Base-by-base conservation (phyloP, 2,113 vertebrate genomes). In the Psettodes erumei region DNA sequence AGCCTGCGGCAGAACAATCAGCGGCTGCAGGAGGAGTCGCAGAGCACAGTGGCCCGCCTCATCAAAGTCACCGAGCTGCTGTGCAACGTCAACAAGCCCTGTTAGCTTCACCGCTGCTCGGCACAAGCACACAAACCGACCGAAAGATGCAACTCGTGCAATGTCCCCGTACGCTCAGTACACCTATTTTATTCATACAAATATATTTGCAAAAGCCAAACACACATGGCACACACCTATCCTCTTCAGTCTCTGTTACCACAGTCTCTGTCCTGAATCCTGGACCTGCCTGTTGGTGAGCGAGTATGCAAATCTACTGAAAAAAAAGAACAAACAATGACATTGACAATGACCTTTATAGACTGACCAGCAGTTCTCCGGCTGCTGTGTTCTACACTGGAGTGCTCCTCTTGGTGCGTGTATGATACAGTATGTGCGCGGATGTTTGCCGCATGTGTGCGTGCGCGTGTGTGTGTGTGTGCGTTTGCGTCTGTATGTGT, bases 31-130 rank as follows among this genome's bases (percentile, higher is more conserved):
- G 95, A 95, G 7, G 94, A 95, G 63, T 95, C 95, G 0, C 95
- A 96, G 92, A 95, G 86, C 27, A 96, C 96, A 0, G 95, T 96
- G 79, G 90, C 95, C 32, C 95, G 94, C 60, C 94, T 97, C 89
- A 95, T 95, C 89, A 94, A 95, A 92, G 95, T 96, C 90, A 96
- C 96, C 16, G 93, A 95, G 91, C 94, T 95, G 72, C 93, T 95
- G 89, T 95, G 95, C 86, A 94, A 94, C 61, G 91, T 94, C 88
- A 95, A 94, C 91, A 95, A 95, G 89, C 94, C 94, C 89, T 94
- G 93, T 91, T 94, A 95, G 89, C 86, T 62, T 35, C 78, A 4
- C 40, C 45, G 2, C 50, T 9, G 67, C 43, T 23, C 59, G 21
- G n/a, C 54, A 42, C 67, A 30, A 16, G 54, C 66, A 48, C 79